Evolutionary conservation across 2,888 invertebrate genomes (phyloP), one percentile per base, ranked within the genome.

Genomic region (Altica lythri): DNA sequence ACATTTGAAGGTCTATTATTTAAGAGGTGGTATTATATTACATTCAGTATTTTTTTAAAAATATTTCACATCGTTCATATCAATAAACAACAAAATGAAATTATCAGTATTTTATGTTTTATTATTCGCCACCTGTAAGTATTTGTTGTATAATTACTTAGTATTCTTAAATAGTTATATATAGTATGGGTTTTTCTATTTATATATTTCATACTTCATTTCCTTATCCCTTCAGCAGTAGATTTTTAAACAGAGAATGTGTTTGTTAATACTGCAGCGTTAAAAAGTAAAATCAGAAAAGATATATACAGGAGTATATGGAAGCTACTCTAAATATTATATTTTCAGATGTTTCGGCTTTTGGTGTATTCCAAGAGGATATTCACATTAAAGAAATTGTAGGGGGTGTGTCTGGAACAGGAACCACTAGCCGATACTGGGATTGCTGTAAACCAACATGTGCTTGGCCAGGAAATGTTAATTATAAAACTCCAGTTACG

Each of bases 371-470:
- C 8, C n/a, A 8, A 42, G 9, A 42, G 8, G 22, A 42, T 13
- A 29, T 42, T 9, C 53, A 60, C 5, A 55, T 61, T 12, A 42
- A 48, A 25, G 37, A 46, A 2, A 38, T 56, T 37, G 30, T 45
- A 1, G 55, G 49, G 9, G 63, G 63, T 2, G 13, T 61, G 9
- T 57, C 53, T 30, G 63, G 63, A 14, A 17, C 40, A 4, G 61
- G 58, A 42, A 27, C 16, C 13, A 42, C 5, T 2, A 62, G 62
- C 1, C 48, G 61, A 5, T 64, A 62, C 50, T 64, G 64, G 64
- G 64, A 64, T 30, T 64, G 64, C 9, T 27, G 27, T 27, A 62
- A 62, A 43, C 60, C 60, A 8, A 46, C 59, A 4, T 63, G 63
- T 30, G 35, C 60, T 1, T 64, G 64, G 64, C 13, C 10, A 8